phyloP scores from a whole-genome alignment of 2,113 vertebrate genomes.

The Triplophysa dalaica region DNA sequence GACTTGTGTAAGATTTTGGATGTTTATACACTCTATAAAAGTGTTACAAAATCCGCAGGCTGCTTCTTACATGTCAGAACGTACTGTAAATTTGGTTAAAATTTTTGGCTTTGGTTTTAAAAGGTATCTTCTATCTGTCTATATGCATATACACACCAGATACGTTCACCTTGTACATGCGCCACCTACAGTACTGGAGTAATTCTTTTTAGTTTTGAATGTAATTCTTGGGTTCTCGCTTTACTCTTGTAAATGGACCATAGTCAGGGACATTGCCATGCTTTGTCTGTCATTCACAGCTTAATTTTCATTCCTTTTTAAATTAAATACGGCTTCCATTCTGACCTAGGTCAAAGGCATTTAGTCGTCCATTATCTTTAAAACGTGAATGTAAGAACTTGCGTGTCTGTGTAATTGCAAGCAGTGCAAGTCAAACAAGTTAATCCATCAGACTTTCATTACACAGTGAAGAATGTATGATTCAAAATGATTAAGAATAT shows the following conservation, averaged over 20 bases:
- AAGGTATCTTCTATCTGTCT: no score
- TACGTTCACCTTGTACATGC: no score
- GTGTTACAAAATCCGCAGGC: background rate
- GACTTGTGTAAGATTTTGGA: conserved; percentile 5
- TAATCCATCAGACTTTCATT: background rate
- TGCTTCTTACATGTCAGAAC: background rate
- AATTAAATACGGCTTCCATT: no score
- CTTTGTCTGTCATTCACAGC: background rate
- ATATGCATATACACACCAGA: no score
- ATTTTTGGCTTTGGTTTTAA: no score
- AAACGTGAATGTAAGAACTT: background rate
- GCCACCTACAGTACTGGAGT: background rate
- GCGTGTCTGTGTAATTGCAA: background rate
- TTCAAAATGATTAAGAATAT: background rate
- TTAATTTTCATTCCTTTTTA: no score
- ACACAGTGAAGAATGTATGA: background rate
- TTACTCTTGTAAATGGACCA: background rate
- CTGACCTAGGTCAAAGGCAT: background rate
- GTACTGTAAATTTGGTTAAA: no score
- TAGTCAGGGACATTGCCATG: background rate
- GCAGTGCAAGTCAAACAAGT: background rate
- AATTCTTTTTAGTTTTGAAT: background rate
- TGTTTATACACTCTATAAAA: conserved; percentile 27
- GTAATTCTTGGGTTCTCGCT: background rate
- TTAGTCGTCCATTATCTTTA: background rate